Percentiles rank a stretch among this genome's conserved stretches.
phyloP scores from a whole-genome alignment of 2,888 invertebrate species.

The Cheilosia variabilis region DNA sequence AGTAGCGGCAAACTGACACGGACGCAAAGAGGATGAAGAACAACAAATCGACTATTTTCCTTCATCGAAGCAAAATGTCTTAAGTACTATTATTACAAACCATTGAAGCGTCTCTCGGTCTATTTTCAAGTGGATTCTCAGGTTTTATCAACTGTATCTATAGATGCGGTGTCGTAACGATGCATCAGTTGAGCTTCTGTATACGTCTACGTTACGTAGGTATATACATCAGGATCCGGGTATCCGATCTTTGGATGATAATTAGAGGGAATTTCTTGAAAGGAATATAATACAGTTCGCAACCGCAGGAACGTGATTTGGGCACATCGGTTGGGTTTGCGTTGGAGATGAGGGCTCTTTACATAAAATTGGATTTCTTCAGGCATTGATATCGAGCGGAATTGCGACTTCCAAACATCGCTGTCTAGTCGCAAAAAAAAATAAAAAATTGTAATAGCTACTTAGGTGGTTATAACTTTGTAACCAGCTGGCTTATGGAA shows the following conservation, averaged over 20 bases:
- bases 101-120: conserved; percentile 45
- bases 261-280: neutral
- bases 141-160: conserved; percentile 5
- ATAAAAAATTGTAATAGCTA: too few species aligned
- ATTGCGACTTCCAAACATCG: too few species aligned
- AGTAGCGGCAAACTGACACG: conserved; percentile 25
- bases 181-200: conserved; percentile 25
- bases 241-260: conserved; percentile 23
- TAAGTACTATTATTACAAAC: conserved; percentile 57
- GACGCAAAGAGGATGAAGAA: neutral
- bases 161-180: neutral
- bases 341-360: neutral
- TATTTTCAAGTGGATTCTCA: conserved; percentile 33
- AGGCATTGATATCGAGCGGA: too few species aligned
- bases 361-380: too few species aligned
- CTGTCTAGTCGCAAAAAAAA: too few species aligned
- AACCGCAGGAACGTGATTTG: conserved; percentile 25
- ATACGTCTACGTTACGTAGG: neutral
- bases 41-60: conserved; percentile 5
- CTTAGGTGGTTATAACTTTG: too few species aligned
- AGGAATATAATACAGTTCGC: neutral
- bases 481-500: too few species aligned
- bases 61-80: conserved; percentile 45
- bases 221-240: neutral
- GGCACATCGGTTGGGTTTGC: neutral